phyloP scores from a whole-genome alignment of 2,113 vertebrate genomes.

The Tenrec ecaudatus region DNA sequence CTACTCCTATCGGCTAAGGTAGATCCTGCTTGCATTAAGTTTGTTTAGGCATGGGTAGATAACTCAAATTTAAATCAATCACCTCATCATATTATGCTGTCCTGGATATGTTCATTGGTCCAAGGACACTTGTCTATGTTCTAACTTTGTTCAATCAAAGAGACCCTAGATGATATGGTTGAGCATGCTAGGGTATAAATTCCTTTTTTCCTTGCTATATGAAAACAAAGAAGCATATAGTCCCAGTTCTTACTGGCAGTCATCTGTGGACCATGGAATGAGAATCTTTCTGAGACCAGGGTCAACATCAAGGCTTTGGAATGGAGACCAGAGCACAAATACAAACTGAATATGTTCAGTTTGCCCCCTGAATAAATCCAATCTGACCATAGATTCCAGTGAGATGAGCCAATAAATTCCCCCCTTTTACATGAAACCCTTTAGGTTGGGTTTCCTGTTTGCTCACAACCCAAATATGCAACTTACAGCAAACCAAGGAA shows the following conservation, averaged over 20 bases:
- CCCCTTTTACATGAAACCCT: not conserved
- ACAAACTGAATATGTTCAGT: not conserved
- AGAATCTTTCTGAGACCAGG: not conserved
- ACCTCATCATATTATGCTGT: not conserved
- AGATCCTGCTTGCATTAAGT: not conserved
- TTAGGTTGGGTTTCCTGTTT: conserved; percentile 20
- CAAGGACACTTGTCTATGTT: not conserved
- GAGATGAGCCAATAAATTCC: not conserved
- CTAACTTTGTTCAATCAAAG: not conserved
- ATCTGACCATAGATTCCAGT: not conserved
- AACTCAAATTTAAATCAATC: not conserved
- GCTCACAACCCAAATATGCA: not conserved
- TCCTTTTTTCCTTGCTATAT: not conserved
- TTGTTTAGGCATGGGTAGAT: not conserved
- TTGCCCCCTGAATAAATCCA: not conserved
- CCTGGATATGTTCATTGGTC: not conserved
- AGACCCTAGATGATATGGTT: not conserved
- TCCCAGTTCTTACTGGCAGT: not conserved
- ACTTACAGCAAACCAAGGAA: not conserved
- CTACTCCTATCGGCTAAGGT: not conserved
- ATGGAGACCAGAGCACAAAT: not conserved
- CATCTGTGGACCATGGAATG: not conserved
- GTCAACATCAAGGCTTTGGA: not conserved
- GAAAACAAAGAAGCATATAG: not conserved
- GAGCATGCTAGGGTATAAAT: not conserved